phyloP scores from a whole-genome alignment of 1,140 invertebrate genomes.

The Drosophila albomicans region DNA sequence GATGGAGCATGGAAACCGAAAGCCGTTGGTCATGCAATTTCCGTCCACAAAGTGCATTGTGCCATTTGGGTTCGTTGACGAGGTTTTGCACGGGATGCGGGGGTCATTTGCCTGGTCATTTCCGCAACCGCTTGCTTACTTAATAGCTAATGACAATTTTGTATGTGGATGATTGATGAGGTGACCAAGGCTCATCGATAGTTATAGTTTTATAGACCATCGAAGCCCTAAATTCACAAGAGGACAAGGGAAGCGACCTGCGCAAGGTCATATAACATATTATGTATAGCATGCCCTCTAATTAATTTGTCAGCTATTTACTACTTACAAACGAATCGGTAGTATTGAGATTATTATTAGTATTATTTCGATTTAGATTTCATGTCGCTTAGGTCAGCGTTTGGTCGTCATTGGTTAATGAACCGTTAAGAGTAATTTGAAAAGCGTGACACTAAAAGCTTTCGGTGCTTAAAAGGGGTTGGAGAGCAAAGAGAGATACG shows the following conservation, averaged over 20 bases:
- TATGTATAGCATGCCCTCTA: conserved; percentile 30
- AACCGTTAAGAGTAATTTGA: conserved; percentile 46
- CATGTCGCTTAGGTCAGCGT: conserved; percentile 12
- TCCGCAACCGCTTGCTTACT: conserved; percentile 39
- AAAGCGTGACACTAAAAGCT: conserved; percentile 56
- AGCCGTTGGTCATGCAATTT: conserved; percentile 57
- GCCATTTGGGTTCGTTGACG: conserved; percentile 26
- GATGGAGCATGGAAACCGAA: conserved; percentile 31
- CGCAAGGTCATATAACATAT: conserved; percentile 36
- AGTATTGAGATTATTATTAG: conserved; percentile 30
- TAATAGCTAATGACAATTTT: conserved; percentile 62
- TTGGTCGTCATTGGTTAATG: conserved; percentile 20
- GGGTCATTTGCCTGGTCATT: conserved; percentile 22
- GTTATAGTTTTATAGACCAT: conserved; percentile 24
- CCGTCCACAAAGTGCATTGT: conserved; percentile 52
- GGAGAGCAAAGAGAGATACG: neutral
- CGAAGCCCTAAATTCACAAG: conserved; percentile 27
- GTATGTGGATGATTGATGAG: conserved; percentile 34
- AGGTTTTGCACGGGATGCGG: neutral
- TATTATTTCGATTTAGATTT: conserved; percentile 33
- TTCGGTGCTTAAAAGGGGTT: conserved; percentile 17
- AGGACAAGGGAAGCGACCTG: conserved; percentile 27
- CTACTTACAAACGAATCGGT: neutral
- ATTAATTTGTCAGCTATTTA: conserved; percentile 44
- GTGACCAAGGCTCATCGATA: conserved; percentile 28